These are phyloP conservation scores for Lycopodina hypogea DNA, from an alignment of 37 sponge, comb jelly and placozoan species.

Conservation along the genomic window DNA sequence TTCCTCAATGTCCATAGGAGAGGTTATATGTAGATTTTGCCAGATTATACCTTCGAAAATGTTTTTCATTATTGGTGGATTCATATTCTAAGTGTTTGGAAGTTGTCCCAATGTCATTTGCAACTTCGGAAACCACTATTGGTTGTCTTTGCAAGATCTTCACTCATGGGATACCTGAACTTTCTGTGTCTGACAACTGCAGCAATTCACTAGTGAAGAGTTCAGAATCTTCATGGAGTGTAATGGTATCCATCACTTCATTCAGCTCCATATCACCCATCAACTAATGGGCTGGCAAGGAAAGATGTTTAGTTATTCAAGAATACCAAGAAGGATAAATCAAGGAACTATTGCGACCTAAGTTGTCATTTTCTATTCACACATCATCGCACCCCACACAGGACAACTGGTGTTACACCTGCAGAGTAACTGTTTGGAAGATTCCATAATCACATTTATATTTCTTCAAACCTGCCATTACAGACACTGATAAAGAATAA, in stretches of 20 bases:
- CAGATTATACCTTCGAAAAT: constrained; percentile 1
- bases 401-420: constrained; percentile 14
- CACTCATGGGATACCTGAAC: constrained; percentile 26
- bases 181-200: no score
- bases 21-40: constrained; percentile 11
- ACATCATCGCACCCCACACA: constrained; percentile 3
- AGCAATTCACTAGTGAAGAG: no score
- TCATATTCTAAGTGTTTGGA: constrained; percentile 21
- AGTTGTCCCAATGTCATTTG: neutral
- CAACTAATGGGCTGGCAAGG: constrained; percentile 14
- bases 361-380: constrained; percentile 3
- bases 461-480: neutral
- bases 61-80: constrained; percentile 14
- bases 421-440: neutral
- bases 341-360: neutral
- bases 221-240: neutral
- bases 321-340: neutral
- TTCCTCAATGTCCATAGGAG: neutral
- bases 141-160: neutral
- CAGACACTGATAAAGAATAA: neutral
- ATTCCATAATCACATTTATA: neutral
- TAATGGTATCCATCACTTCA: constrained; percentile 4
- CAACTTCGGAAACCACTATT: neutral
- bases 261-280: neutral
- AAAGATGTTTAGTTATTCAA: neutral